A percentile compares a stretch with the other conserved stretches of the same genome.
phyloP scores from a whole-genome alignment of 1,140 invertebrate genomes.

The Drosophila lacteicornis region DNA sequence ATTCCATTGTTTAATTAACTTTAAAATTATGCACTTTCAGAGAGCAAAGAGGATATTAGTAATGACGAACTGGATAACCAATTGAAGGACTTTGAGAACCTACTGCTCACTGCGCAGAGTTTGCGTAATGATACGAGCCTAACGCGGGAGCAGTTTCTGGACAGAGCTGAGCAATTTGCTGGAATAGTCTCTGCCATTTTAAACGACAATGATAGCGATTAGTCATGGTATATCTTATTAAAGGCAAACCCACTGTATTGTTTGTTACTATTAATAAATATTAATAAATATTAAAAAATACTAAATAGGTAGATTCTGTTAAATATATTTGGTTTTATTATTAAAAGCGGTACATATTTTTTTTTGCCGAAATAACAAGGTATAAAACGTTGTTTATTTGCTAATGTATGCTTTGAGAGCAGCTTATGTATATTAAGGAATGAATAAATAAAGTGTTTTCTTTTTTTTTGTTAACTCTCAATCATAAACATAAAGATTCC shows the following conservation, averaged over 20 bases:
- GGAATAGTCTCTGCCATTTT: slow-evolving; percentile 61
- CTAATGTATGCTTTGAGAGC: slow-evolving; percentile 60
- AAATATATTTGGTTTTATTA: slow-evolving; percentile 67
- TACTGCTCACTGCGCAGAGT: slow-evolving; percentile 59
- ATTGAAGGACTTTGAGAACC: slow-evolving; percentile 64
- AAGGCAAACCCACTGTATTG: not conserved
- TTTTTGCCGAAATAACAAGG: slow-evolving; percentile 59
- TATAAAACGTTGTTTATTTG: slow-evolving; percentile 64
- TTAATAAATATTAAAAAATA: not conserved
- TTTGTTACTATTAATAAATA: slow-evolving; percentile 24
- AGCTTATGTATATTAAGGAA: slow-evolving; percentile 77
- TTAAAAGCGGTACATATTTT: slow-evolving; percentile 62
- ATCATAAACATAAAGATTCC: slow-evolving; percentile 75
- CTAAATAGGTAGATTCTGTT: slow-evolving; percentile 23
- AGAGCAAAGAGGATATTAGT: slow-evolving; percentile 11
- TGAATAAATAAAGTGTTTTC: slow-evolving; percentile 74
- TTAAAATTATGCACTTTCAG: not conserved
- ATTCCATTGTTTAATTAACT: no score
- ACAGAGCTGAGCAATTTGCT: slow-evolving; percentile 57
- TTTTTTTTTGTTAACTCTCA: slow-evolving; percentile 73
- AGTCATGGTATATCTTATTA: not conserved
- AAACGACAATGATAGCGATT: slow-evolving; percentile 65
- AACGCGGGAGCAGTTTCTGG: slow-evolving; percentile 59
- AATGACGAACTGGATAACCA: slow-evolving; percentile 54
- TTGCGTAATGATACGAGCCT: slow-evolving; percentile 53